A percentile compares a stretch with the other conserved stretches of the same genome.
Conservation (phyloP, 2,113 vertebrate species). For the Carassius auratus region DNA sequence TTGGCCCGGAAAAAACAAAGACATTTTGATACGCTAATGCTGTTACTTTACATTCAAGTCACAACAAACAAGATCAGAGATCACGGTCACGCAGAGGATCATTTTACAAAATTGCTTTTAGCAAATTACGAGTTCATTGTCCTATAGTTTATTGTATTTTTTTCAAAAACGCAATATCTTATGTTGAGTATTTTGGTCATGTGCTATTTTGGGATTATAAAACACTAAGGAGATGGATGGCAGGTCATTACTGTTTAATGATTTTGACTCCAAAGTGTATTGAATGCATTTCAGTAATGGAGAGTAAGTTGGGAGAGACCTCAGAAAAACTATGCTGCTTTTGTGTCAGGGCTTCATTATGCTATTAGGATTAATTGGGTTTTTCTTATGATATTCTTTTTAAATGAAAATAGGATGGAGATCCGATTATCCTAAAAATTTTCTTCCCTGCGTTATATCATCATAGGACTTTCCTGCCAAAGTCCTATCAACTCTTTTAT, state of each 20-base stretch:
- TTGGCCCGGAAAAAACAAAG: not conserved
- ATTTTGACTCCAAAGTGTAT: conserved; percentile 7
- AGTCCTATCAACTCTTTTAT: not conserved
- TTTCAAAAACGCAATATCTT: conserved; percentile 24
- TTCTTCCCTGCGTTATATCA: not conserved
- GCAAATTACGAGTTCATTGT: not conserved
- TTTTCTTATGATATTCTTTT: not conserved
- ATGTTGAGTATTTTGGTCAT: not conserved
- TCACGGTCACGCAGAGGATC: not conserved
- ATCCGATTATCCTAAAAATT: not conserved
- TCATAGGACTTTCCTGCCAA: not conserved
- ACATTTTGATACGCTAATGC: not conserved
- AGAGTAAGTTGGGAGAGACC: conserved; percentile 10
- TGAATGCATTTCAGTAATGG: conserved; percentile 43
- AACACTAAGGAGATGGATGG: not conserved
- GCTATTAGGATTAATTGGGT: conserved; percentile 11
- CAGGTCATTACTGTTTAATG: conserved; percentile 36
- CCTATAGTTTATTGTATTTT: not conserved
- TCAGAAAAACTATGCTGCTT: not conserved
- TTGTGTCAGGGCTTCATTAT: conserved; percentile 22
- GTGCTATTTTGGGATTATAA: not conserved
- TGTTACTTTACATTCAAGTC: not conserved
- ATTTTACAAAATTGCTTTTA: not conserved
- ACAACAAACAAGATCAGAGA: not conserved
- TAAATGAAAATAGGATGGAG: not conserved